Conservation (phyloP, 2,113 vertebrate species). For the Ciconia boyciana region DNA sequence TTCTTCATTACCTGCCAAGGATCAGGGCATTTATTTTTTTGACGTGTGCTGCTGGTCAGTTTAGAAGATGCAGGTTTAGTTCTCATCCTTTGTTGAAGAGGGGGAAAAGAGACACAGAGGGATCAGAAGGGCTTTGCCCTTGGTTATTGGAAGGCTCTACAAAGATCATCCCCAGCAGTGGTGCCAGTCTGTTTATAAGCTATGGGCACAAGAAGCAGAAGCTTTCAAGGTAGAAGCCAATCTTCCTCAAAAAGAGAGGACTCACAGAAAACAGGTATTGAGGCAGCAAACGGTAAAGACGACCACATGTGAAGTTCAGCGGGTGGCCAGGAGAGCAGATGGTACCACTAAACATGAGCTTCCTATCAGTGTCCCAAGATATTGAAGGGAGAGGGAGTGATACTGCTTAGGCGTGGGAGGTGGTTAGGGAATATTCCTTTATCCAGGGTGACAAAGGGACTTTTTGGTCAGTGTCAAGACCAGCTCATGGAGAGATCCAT, state of each 20-base stretch:
- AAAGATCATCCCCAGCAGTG: neutral
- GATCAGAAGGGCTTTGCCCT: neutral
- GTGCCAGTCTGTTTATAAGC: neutral
- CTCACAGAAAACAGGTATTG: neutral
- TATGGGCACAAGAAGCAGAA: neutral
- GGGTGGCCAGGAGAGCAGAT: neutral
- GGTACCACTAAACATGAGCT: neutral
- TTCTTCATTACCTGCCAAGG: conserved; percentile 40
- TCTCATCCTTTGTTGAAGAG: neutral
- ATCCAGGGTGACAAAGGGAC: neutral
- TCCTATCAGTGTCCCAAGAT: neutral
- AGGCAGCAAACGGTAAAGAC: neutral
- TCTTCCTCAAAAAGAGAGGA: neutral
- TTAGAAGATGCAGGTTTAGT: neutral
- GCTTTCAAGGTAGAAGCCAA: neutral
- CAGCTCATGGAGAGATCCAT: neutral
- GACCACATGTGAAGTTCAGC: neutral
- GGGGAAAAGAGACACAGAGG: neutral
- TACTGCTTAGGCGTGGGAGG: neutral
- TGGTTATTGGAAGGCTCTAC: neutral
- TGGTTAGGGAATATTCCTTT: neutral
- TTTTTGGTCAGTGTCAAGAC: neutral
- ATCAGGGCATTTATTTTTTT: conserved; percentile 22
- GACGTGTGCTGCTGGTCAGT: conserved; percentile 5
- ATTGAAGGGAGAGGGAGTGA: neutral